Conservation (phyloP, 2,113 vertebrate genomes). For the Aix galericulata region DNA sequence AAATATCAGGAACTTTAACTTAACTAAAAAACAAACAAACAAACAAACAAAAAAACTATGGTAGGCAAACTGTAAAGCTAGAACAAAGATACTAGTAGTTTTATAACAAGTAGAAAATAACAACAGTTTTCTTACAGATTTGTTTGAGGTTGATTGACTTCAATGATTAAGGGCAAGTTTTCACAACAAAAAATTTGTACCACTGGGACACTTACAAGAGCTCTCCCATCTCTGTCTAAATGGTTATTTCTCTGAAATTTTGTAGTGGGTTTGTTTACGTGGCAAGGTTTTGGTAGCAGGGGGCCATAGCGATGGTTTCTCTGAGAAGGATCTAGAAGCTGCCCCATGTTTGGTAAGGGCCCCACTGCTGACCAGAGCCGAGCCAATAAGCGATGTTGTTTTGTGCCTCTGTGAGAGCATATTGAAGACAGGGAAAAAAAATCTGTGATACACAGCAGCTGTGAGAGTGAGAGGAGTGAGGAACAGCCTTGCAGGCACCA, state of each 20-base stretch:
- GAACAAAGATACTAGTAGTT: neutral
- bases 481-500: too few species aligned
- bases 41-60: neutral
- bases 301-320: too few species aligned
- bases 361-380: too few species aligned
- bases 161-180: neutral
- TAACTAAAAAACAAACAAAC: neutral
- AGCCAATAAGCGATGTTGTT: too few species aligned
- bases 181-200: neutral
- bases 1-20: neutral
- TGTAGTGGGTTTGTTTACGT: too few species aligned
- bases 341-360: too few species aligned
- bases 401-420: too few species aligned
- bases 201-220: neutral
- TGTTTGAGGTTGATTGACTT: neutral
- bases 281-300: too few species aligned
- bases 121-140: neutral
- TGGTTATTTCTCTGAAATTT: neutral
- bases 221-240: neutral
- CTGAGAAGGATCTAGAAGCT: too few species aligned
- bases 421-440: too few species aligned
- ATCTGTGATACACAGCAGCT: too few species aligned
- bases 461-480: too few species aligned
- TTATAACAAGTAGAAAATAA: neutral
- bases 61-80: neutral